Evolutionary conservation across 2,888 invertebrate species (phyloP).

Genomic region (Acronicta psi): DNA sequence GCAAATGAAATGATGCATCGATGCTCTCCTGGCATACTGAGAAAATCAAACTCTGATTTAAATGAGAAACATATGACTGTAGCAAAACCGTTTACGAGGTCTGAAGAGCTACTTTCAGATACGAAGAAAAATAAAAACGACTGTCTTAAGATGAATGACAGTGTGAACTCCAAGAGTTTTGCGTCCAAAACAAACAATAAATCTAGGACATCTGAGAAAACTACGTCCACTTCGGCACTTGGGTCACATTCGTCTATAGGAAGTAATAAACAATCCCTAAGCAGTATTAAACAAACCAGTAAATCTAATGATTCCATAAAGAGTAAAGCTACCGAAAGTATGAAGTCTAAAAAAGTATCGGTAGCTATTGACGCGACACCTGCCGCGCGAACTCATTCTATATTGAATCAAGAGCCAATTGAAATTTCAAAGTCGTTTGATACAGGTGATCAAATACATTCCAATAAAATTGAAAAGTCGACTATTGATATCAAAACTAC

Average conservation of each 20-base stretch:
- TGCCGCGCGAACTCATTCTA: slow-evolving; percentile 91
- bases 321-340: slow-evolving; percentile 79
- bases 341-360: slow-evolving; percentile 91
- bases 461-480: slow-evolving; percentile 78
- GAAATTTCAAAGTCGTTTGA: slow-evolving; percentile 92
- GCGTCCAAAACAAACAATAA: slow-evolving; percentile 68
- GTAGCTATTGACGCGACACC: slow-evolving; percentile 95
- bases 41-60: slow-evolving; percentile 84
- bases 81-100: slow-evolving; percentile 80
- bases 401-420: slow-evolving; percentile 93
- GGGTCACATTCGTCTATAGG: slow-evolving; percentile 82
- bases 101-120: slow-evolving; percentile 83
- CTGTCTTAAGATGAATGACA: slow-evolving; percentile 62
- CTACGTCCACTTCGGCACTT: slow-evolving; percentile 83
- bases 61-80: slow-evolving; percentile 70
- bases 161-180: slow-evolving; percentile 60
- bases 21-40: slow-evolving; percentile 91
- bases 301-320: slow-evolving; percentile 85
- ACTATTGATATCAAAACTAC: slow-evolving; percentile 75
- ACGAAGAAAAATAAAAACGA: slow-evolving; percentile 69
- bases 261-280: slow-evolving; percentile 75
- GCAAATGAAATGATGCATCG: slow-evolving; percentile 93
- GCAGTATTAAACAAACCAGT: slow-evolving; percentile 66
- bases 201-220: slow-evolving; percentile 83
- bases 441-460: slow-evolving; percentile 73